Base-by-base conservation (phyloP, 2,797 vertebrate species). In the Acipenser transmontanus region DNA sequence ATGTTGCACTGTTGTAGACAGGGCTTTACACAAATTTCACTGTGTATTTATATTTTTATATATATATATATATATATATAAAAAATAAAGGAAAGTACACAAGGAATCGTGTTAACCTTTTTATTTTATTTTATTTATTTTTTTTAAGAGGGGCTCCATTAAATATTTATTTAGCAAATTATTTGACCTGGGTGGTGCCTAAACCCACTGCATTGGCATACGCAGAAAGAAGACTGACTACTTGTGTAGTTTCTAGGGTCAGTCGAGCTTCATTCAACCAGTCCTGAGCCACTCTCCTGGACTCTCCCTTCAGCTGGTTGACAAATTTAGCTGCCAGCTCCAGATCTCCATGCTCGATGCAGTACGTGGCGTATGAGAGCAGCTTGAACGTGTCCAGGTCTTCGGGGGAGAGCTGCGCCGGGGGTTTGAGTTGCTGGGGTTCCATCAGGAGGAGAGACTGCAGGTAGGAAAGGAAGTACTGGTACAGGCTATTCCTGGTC, bases 271-370 rank as follows among this genome's bases (percentile, higher is more conserved):
- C 97, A 0, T 71, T 89, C 66, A 99, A 88, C 97, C 96, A 99
- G 88, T 95, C 95, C 59, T 93, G 91, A 0, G 91, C 93, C 75
- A 98, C 96, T 12, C 94, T 85, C 73, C 97, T 82, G 0, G 97
- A 84, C 81, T 98, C 97, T 1, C 97, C 97, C 63, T 84, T 85
- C 65, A 99, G 64, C 83, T 98, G 96, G 83, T 98, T 99, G 65
- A 98, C 87, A 59, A 99, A 90, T 71, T 98, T 99, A 0, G 97
- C 97, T 0, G 97, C 97, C 70, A 98, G 78, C 88, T 99, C 95
- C 77, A 99, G 85, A n/a, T 99, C 94, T 0, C 97, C 97, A 0
- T 88, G 95, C 69, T 99, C 97, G 6, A 99, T 81, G 84, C 95
- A 94, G 51, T 94, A 99, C 7, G 92, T 91, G 1, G 95, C 95